These are phyloP conservation scores for Ephydatia muelleri DNA, from an alignment of 37 sponge, comb jelly and placozoan species.

Conservation along the genomic window DNA sequence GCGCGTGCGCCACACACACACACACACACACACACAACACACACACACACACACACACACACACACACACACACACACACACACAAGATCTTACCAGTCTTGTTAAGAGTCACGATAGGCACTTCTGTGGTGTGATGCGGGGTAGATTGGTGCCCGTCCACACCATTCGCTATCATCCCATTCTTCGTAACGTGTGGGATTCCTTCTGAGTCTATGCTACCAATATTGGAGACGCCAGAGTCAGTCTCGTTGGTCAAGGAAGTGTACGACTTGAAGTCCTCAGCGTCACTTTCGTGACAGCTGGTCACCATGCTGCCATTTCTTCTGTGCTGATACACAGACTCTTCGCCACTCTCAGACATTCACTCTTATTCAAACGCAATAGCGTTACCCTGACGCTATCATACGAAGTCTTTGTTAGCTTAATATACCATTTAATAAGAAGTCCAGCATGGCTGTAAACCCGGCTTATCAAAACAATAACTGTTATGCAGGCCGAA, in stretches of 20 bases:
- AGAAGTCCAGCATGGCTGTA: background rate
- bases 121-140: background rate
- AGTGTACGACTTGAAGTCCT: background rate
- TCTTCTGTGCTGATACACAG: background rate
- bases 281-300: background rate
- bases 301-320: background rate
- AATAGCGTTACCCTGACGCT: background rate
- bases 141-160: background rate
- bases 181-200: background rate
- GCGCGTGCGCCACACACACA: too few relatives aligned
- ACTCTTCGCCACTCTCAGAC: background rate
- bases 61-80: conserved; percentile 9
- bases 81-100: background rate
- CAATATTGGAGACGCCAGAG: conserved; percentile 52
- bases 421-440: background rate
- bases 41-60: conserved; percentile 20
- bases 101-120: background rate
- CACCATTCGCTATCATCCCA: background rate
- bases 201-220: conserved; percentile 28
- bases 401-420: background rate
- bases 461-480: background rate
- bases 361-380: background rate
- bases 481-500: too few relatives aligned
- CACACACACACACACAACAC: background rate
- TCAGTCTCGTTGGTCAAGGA: conserved; percentile 17